Conservation (phyloP, 2,797 vertebrate species). For the Taenioides sp. region DNA sequence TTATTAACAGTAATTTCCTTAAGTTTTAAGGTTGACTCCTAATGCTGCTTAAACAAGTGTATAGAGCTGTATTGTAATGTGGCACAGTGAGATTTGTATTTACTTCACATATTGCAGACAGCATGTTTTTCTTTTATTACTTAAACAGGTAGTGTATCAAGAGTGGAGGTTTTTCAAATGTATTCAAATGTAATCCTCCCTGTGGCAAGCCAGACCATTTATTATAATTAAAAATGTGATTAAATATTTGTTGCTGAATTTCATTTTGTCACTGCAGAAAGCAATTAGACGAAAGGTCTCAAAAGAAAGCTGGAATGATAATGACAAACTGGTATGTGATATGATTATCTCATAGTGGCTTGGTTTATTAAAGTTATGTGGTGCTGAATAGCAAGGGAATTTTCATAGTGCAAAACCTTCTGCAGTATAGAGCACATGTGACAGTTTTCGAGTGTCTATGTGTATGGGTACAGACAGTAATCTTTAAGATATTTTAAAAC, state of each 20-base stretch:
- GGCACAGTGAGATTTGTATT: neutral
- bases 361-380: conserved; percentile 2
- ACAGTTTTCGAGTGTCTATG: too few species aligned
- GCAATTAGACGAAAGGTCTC: conserved; percentile 30
- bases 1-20: too few species aligned
- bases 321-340: conserved; percentile 20
- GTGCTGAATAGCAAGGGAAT: neutral
- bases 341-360: neutral
- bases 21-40: too few species aligned
- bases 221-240: conserved; percentile 53
- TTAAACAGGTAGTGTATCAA: conserved; percentile 12
- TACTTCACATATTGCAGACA: neutral
- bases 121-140: neutral
- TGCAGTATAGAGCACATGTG: too few species aligned
- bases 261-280: conserved; percentile 27
- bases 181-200: conserved; percentile 51
- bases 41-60: neutral
- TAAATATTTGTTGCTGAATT: conserved; percentile 46
- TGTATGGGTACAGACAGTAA: too few species aligned
- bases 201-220: conserved; percentile 36
- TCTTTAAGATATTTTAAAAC: too few species aligned
- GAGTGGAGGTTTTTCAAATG: conserved; percentile 3
- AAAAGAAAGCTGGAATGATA: conserved; percentile 26
- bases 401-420: neutral
- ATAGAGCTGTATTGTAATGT: neutral